These are phyloP conservation scores for Aplodontia rufa DNA, from an alignment of 2,113 vertebrate species.

Conservation along the genomic window DNA sequence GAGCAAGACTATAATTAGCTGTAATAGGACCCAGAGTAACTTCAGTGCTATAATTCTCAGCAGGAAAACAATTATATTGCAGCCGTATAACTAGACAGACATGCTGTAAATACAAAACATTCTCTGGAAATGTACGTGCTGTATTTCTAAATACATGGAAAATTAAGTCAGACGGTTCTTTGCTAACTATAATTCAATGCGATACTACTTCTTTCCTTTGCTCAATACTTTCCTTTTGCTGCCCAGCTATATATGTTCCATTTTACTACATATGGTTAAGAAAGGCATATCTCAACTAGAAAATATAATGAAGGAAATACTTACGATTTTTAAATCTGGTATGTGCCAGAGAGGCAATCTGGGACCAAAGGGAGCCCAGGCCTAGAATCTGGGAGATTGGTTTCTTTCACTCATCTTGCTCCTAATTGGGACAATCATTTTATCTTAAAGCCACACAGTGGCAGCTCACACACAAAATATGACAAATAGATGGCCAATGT, in stretches of 20 bases:
- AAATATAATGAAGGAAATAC: background rate
- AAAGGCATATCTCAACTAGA: background rate
- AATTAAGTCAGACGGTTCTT: constrained; percentile 81
- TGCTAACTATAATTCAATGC: constrained; percentile 78
- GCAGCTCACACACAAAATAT: background rate
- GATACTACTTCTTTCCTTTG: background rate
- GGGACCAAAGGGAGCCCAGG: background rate
- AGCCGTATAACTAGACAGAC: constrained; percentile 84
- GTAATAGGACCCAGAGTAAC: constrained; percentile 87
- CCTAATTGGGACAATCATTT: background rate
- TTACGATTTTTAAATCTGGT: background rate
- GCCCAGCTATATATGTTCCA: background rate
- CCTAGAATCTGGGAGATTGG: background rate
- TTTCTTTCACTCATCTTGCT: background rate
- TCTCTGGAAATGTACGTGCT: constrained; percentile 83
- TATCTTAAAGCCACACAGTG: background rate
- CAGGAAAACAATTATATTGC: constrained; percentile 88
- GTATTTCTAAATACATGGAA: constrained; percentile 83
- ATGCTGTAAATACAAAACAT: constrained; percentile 88
- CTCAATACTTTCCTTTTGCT: background rate
- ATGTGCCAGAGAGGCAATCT: background rate
- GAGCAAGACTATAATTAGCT: constrained; percentile 86
- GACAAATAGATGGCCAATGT: background rate
- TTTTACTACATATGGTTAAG: background rate
- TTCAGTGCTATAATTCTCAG: constrained; percentile 87